Conservation (phyloP, 2,113 vertebrate genomes). For the Oncorhynchus keta region DNA sequence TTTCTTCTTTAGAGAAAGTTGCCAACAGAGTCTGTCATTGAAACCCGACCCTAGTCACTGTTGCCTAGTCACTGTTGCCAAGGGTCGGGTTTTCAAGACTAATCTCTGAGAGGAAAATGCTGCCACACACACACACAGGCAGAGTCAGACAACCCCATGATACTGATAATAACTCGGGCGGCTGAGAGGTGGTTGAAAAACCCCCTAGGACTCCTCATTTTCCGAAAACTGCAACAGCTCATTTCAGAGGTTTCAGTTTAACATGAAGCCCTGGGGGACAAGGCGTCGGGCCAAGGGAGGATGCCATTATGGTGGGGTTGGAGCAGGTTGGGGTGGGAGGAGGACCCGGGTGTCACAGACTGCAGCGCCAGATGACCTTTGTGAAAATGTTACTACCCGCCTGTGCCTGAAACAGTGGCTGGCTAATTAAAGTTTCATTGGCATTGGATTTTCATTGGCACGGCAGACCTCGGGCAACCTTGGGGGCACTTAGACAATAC, state of each 20-base stretch:
- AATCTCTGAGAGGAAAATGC: not conserved
- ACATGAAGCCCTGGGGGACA: slow-evolving; percentile 27
- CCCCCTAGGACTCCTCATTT: not conserved
- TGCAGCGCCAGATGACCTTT: slow-evolving; percentile 67
- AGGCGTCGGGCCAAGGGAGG: slow-evolving; percentile 27
- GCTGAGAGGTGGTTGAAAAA: slow-evolving; percentile 14
- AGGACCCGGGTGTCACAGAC: slow-evolving; percentile 46
- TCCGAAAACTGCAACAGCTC: slow-evolving; percentile 7
- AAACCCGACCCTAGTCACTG: too few species aligned
- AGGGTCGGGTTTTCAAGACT: too few species aligned
- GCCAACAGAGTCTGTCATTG: too few species aligned
- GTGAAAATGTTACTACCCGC: slow-evolving; percentile 60
- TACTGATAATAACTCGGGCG: slow-evolving; percentile 19
- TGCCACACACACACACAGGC: not conserved
- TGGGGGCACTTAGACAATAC: slow-evolving; percentile 55
- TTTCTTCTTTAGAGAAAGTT: too few species aligned
- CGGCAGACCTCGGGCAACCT: slow-evolving; percentile 68
- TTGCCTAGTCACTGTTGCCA: too few species aligned
- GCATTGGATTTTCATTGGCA: slow-evolving; percentile 69
- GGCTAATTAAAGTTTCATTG: slow-evolving; percentile 74
- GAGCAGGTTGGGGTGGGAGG: slow-evolving; percentile 17
- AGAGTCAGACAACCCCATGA: not conserved
- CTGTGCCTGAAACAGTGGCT: slow-evolving; percentile 62
- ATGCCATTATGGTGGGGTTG: slow-evolving; percentile 25
- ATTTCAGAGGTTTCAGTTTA: slow-evolving; percentile 34